Base-by-base conservation (phyloP, 1,140 invertebrate species). In the Pinna nobilis region DNA sequence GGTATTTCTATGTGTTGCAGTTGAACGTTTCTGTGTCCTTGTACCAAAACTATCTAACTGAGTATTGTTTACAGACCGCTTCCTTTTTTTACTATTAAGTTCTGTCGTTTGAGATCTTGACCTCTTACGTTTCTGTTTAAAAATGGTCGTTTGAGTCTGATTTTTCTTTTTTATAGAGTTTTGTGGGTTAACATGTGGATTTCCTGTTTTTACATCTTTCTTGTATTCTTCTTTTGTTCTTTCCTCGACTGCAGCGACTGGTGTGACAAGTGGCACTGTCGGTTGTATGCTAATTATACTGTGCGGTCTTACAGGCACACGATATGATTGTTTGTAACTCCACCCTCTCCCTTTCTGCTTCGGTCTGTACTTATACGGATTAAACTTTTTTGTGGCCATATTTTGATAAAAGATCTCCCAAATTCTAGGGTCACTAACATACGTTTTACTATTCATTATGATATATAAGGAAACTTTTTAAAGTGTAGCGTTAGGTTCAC, bases 361-460 rank as follows among this genome's bases (percentile, higher is more conserved):
- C 4, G 30, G 30, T 61, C 68, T 50, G 51, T 61, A 70, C 39
- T 25, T 7, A 15, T 51, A 28, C n/a, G 68, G 32, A 39, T 70
- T 49, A 30, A 70, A 70, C 53, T 35, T 35, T 33, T 49, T 49
- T 1, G 18, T 6, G 23, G 49, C 28, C 68, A 70, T 70, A n/a
- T 70, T 70, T 41, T 63, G 11, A 53, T 70, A 70, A 39, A 70
- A 70, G 0, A 5, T 13, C 53, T 63, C 23, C 68, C 68, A 70
- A 20, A 70, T 37, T 25, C 28, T 2, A 1, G 68, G 68, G 41
- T 63, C 47, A 11, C 35, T 44, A 4, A 65, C 63, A 33, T 55
- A 67, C 41, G 63, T 65, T 28, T 20, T 35, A 51, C 63, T 65
- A 18, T 65, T 65, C 63, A 65, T 65, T 39, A 61, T 37, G 50